phyloP scores from a whole-genome alignment of 2,888 invertebrate genomes.

The Malthinus flaveolus region DNA sequence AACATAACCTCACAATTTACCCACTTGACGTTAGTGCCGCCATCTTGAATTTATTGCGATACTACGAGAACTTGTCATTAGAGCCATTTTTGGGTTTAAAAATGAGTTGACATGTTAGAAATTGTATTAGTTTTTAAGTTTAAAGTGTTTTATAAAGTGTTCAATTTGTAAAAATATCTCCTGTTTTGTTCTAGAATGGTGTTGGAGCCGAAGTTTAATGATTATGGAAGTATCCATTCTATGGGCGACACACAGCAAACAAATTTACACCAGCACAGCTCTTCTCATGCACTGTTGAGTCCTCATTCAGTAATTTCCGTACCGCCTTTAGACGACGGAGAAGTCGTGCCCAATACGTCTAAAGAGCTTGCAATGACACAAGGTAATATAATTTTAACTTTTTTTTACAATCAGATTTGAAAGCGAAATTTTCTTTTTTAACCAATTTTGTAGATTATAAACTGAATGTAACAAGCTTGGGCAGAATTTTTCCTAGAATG shows the following conservation, averaged over 20 bases:
- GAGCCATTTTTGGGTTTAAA: too few relatives aligned
- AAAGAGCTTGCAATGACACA: slow-evolving; percentile 50
- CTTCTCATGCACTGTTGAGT: slow-evolving; percentile 47
- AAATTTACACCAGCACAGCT: slow-evolving; percentile 43
- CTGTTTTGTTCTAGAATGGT: slow-evolving; percentile 61
- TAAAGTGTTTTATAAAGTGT: too few relatives aligned
- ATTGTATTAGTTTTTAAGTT: too few relatives aligned
- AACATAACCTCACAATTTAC: too few relatives aligned
- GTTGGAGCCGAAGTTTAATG: slow-evolving; percentile 65
- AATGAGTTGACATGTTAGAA: too few relatives aligned
- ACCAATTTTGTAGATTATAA: neutral
- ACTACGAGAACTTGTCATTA: too few relatives aligned
- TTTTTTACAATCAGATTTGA: neutral
- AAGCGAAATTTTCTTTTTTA: too few relatives aligned
- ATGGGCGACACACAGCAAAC: slow-evolving; percentile 45
- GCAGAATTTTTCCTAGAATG: neutral
- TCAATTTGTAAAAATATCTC: slow-evolving; percentile 9
- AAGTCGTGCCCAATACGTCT: slow-evolving; percentile 44
- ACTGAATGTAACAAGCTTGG: neutral
- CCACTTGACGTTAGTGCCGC: too few relatives aligned
- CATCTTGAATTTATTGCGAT: too few relatives aligned
- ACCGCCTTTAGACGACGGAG: slow-evolving; percentile 52
- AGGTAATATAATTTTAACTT: slow-evolving; percentile 38
- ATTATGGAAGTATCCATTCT: slow-evolving; percentile 66
- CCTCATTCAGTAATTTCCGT: slow-evolving; percentile 44